phyloP scores from a whole-genome alignment of 2,113 vertebrate species.

The Ifrita kowaldi region DNA sequence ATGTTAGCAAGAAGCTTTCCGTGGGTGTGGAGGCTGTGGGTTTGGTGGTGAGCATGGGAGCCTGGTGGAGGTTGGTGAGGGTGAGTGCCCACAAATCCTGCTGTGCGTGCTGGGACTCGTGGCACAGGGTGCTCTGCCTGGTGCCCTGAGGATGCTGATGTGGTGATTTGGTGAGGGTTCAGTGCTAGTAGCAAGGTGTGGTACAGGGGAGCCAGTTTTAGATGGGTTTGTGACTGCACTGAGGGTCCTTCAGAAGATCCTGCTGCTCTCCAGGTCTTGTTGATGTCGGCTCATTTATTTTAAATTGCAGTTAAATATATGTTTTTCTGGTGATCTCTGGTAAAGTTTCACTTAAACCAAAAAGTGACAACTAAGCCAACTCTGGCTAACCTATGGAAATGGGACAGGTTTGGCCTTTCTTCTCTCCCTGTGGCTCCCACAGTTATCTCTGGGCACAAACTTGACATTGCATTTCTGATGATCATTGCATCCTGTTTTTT shows the following conservation, averaged over 20 bases:
- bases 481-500: slow-evolving; percentile 49
- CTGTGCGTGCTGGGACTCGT: fast-evolving
- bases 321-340: neutral
- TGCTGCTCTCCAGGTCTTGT: neutral
- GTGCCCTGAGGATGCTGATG: neutral
- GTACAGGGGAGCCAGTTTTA: neutral
- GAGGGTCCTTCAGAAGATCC: neutral
- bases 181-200: neutral
- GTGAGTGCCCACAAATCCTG: neutral
- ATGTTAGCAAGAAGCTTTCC: neutral
- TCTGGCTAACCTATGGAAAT: neutral
- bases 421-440: neutral
- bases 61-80: neutral
- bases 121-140: neutral
- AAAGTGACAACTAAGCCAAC: neutral
- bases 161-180: neutral
- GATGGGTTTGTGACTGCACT: neutral
- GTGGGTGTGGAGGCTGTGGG: neutral
- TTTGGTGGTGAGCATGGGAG: neutral
- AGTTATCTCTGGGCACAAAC: slow-evolving; percentile 1
- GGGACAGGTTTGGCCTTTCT: neutral
- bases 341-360: neutral
- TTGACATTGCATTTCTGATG: neutral
- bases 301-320: neutral
- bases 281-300: neutral